A percentile compares a stretch with the other conserved stretches of the same genome.
These are phyloP conservation scores for Heliconius himera DNA, from an alignment of 1,140 invertebrate genomes.

Conservation along the genomic window DNA sequence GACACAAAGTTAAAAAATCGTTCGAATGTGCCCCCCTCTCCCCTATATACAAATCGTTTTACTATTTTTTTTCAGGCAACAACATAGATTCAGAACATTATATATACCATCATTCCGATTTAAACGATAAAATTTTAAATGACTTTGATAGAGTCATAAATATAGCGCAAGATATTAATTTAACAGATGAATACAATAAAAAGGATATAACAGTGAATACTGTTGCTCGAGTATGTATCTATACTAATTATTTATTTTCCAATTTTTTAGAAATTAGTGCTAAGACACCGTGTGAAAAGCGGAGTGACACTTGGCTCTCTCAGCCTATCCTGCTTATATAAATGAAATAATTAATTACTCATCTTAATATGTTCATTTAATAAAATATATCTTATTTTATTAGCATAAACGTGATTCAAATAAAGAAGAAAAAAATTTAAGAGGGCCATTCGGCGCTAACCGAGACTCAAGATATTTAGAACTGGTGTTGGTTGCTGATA, in stretches of 20 bases:
- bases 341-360: background rate
- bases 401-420: conserved; percentile 1
- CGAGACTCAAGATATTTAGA: conserved; percentile 94
- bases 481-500: conserved; percentile 95
- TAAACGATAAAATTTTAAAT: background rate
- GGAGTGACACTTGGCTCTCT: background rate
- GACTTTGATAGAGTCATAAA: background rate
- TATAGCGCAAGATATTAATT: background rate
- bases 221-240: background rate
- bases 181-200: background rate
- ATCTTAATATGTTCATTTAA: background rate
- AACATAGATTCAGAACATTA: conserved; percentile 2
- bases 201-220: background rate
- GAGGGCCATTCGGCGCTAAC: conserved; percentile 94
- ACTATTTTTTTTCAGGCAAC: background rate
- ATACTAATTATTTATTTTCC: background rate
- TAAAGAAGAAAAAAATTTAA: background rate
- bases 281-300: background rate
- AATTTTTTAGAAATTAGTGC: too few relatives aligned
- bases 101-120: background rate
- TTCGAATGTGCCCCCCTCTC: too few relatives aligned
- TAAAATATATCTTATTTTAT: background rate
- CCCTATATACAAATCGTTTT: too few relatives aligned
- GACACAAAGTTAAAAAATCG: too few relatives aligned
- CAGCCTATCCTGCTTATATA: background rate